Percentiles rank a stretch among this genome's conserved stretches.
Evolutionary conservation across 2,797 vertebrate species (phyloP).

Genomic region (Naso thynnoides): DNA sequence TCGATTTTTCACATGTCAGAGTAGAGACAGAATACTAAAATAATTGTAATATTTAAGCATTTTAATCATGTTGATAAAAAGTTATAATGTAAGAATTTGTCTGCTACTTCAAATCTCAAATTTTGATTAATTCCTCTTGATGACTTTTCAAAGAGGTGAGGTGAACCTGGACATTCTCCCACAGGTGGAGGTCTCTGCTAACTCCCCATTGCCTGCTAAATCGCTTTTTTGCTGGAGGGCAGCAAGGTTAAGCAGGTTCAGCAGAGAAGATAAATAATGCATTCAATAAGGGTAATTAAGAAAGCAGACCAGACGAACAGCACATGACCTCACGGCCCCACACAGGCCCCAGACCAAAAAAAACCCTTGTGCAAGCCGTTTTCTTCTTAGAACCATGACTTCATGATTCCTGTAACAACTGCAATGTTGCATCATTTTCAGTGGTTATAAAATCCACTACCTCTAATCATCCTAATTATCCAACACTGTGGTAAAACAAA

Average conservation of each 20-base stretch:
- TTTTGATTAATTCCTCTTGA: slow-evolving; percentile 62
- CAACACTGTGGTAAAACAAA: background rate
- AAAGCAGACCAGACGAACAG: slow-evolving; percentile 73
- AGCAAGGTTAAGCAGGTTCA: slow-evolving; percentile 81
- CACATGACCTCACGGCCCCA: slow-evolving; percentile 50
- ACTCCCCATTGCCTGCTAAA: slow-evolving; percentile 65
- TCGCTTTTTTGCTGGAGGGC: slow-evolving; percentile 69
- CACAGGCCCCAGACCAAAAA: slow-evolving; percentile 34
- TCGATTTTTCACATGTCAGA: slow-evolving; percentile 27
- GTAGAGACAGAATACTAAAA: background rate
- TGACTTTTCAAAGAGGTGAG: slow-evolving; percentile 65
- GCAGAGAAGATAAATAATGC: slow-evolving; percentile 82
- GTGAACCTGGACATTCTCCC: slow-evolving; percentile 64
- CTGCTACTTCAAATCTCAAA: slow-evolving; percentile 9
- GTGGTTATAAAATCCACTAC: slow-evolving; percentile 11
- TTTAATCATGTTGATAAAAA: slow-evolving; percentile 14
- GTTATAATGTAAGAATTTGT: slow-evolving; percentile 4
- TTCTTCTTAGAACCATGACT: slow-evolving; percentile 42
- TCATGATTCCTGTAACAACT: slow-evolving; percentile 12
- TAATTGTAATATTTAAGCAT: background rate
- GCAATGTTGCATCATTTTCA: slow-evolving; percentile 17
- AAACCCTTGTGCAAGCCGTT: slow-evolving; percentile 40
- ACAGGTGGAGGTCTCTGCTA: slow-evolving; percentile 57
- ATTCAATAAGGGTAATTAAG: slow-evolving; percentile 83
- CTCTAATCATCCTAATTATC: slow-evolving; percentile 19